Evolutionary conservation across 2,113 vertebrate genomes (phyloP).

Genomic region (Myotis davidii): DNA sequence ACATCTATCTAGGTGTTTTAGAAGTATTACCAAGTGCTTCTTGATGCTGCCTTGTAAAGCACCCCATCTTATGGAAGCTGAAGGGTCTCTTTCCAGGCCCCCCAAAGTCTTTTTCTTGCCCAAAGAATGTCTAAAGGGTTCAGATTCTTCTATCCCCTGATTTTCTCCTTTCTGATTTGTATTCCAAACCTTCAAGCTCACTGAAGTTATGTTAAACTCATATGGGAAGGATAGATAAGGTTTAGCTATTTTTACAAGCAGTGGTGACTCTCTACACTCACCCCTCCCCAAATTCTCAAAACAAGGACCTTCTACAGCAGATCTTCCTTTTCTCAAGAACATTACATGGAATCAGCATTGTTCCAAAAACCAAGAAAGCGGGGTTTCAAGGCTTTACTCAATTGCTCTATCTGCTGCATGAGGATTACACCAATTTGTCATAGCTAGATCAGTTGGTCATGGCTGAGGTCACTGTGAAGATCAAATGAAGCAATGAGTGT

Average conservation of each 20-base stretch:
- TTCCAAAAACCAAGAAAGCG: constrained; percentile 33
- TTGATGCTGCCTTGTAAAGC: neutral
- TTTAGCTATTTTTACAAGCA: constrained; percentile 31
- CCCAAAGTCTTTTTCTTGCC: neutral
- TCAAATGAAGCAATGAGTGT: neutral
- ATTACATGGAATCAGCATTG: neutral
- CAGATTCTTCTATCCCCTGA: neutral
- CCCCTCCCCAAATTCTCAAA: neutral
- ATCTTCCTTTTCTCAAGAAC: neutral
- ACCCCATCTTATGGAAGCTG: neutral
- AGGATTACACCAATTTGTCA: neutral
- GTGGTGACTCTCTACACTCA: neutral
- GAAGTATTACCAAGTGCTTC: neutral
- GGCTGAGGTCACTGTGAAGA: neutral
- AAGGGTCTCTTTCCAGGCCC: neutral
- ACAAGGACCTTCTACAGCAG: neutral
- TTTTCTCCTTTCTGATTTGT: constrained; percentile 23
- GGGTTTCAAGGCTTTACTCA: neutral
- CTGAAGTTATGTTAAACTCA: neutral
- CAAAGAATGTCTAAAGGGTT: neutral
- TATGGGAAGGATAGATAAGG: neutral
- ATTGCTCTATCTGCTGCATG: constrained; percentile 15
- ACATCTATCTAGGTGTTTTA: neutral
- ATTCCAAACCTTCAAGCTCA: neutral
- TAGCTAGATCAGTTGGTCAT: neutral